Base-by-base conservation (phyloP, 1,140 invertebrate genomes). In the Drosophila subobscura region DNA sequence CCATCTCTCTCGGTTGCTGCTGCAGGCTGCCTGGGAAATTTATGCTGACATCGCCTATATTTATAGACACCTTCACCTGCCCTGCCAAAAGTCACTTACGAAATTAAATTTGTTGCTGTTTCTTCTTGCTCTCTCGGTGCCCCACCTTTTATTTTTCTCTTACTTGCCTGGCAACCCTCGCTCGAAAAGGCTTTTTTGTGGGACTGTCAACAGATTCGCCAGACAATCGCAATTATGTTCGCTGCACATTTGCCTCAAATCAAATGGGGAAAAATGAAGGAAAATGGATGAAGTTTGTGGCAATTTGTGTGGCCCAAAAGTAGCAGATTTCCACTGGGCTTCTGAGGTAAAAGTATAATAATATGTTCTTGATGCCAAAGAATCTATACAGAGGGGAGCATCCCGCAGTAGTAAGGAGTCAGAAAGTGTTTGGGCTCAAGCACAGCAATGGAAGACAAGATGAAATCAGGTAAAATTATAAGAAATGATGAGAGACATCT, bases 31-130 rank as follows among this genome's bases (percentile, higher is more conserved):
- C 66, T 59, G 54, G 47, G 42, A 79, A 80, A 83, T 84, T 63
- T 83, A 79, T 84, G 65, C 71, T 75, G 65, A 79, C 75, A 75
- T 79, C 64, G 75, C 79, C 57, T 79, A 79, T 83, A 83, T 83
- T 83, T 83, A 83, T 83, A 83, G 79, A 83, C 71, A 77, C 79
- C 79, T 84, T 83, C 79, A 83, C 79, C 79, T 83, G 79, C 75
- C 79, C 79, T 72, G 79, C 75, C 75, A 79, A 83, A 84, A 83
- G 68, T 83, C 79, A 83, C 79, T 83, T 79, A 83, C 71, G 76
- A 83, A 83, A 83, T 83, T 83, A 83, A 83, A 83, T 84, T 83
- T 79, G 75, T 47, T 72, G 65, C 71, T 57, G 54, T 37, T 57
- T 49, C 23, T 22, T 10, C 20, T 42, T 56, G 12, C 27, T 6